Evolutionary conservation across 2,888 invertebrate species (phyloP), one percentile per base, ranked within the genome.

Genomic region (Spodoptera exigua): DNA sequence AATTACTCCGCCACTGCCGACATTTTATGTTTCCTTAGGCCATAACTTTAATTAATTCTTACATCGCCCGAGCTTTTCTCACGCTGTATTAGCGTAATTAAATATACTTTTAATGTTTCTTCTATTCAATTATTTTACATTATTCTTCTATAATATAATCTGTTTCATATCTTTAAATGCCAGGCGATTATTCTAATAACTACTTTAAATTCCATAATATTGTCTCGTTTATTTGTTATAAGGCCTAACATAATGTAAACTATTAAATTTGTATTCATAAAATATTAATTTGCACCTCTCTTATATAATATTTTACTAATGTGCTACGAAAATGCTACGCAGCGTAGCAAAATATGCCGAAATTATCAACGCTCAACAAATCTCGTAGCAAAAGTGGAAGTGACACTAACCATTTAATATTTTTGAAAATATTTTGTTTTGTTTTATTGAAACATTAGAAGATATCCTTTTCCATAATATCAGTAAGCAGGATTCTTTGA

Each of bases 41-140:
- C 86, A 91, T 92, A 91, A 92, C 80, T 87, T 89, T 90, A 92
- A 92, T 92, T 91, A 91, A 90, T 90, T 91, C 86, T 84, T 82
- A 86, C 83, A 81, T 84, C 84, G 83, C 66, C 81, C 83, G 82
- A 84, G 81, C 82, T 88, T 89, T 91, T 93, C 92, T 91, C 92
- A 92, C 91, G 90, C 80, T 79, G 77, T 78, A 80, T 86, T 87
- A 87, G 84, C 80, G 78, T 83, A 80, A 84, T 86, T 84, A 84
- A 79, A 78, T 83, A 68, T 73, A 65, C 67, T 74, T 48, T 65
- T 78, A 69, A 78, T 63, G 75, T 75, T 77, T 51, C 75, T 74
- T 67, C 67, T 59, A 66, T 71, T 69, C 64, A 67, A 69, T 73
- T 78, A 66, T 61, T 60, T 63, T 70, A 67, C 46, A 51, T 55